Conservation (phyloP, 2,797 vertebrate genomes). For the Periophthalmus magnuspinnatus region DNA sequence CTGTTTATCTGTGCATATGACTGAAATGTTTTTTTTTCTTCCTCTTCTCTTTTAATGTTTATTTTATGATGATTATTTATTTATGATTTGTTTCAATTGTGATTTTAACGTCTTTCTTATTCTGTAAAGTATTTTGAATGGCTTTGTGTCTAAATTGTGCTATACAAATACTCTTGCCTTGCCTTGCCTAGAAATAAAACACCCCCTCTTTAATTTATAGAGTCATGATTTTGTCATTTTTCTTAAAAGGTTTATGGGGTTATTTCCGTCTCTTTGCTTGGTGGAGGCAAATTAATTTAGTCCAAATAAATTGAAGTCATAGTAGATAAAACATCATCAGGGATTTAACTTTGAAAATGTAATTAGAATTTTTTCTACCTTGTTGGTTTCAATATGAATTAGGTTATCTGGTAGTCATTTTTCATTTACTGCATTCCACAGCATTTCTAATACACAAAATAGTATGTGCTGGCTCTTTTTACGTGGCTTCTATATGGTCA, state of each 20-base stretch:
- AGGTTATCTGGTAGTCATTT: slow-evolving; percentile 19
- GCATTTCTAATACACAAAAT: not conserved
- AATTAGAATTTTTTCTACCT: slow-evolving; percentile 51
- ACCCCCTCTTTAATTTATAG: too few relatives aligned
- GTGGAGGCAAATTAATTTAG: slow-evolving; percentile 61
- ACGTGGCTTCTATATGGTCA: not conserved
- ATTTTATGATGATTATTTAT: too few relatives aligned
- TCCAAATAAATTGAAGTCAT: slow-evolving; percentile 52
- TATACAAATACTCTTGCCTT: too few relatives aligned
- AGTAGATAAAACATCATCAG: slow-evolving; percentile 57
- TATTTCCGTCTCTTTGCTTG: slow-evolving; percentile 56
- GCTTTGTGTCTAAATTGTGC: too few relatives aligned
- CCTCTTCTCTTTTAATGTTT: too few relatives aligned
- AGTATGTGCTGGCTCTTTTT: not conserved
- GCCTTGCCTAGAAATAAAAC: too few relatives aligned
- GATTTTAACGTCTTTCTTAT: too few relatives aligned
- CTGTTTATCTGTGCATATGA: too few relatives aligned
- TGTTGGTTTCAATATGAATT: slow-evolving; percentile 20
- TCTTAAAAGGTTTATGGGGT: slow-evolving; percentile 46
- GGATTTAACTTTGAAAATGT: slow-evolving; percentile 65
- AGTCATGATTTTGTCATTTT: slow-evolving; percentile 27
- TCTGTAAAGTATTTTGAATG: too few relatives aligned
- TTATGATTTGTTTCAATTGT: too few relatives aligned
- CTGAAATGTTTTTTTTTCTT: too few relatives aligned
- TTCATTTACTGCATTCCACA: not conserved